phyloP scores from a whole-genome alignment of 2,113 vertebrate genomes.

The Callionymus lyra region DNA sequence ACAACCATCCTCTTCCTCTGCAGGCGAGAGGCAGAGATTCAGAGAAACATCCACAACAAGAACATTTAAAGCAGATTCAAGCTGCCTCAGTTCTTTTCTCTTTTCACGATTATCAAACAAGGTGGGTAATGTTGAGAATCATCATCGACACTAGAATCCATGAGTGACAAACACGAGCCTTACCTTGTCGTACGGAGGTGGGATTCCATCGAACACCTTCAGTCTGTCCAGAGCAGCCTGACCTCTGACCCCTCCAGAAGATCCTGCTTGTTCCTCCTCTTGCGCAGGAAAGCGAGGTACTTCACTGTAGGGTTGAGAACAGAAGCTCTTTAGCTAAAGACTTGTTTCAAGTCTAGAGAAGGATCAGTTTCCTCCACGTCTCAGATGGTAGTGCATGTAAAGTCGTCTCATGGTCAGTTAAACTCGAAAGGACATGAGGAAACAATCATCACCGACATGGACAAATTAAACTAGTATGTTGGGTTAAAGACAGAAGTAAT shows the following conservation, averaged over 20 bases:
- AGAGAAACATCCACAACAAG: neutral
- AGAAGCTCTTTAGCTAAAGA: neutral
- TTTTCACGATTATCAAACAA: constrained; percentile 77
- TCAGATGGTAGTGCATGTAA: constrained; percentile 88
- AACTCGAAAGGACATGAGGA: constrained; percentile 59
- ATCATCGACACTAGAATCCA: constrained; percentile 62
- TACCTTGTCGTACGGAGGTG: constrained; percentile 86
- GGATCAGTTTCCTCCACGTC: constrained; percentile 34
- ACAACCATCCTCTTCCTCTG: constrained; percentile 90
- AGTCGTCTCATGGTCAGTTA: constrained; percentile 62
- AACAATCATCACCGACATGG: too few species aligned
- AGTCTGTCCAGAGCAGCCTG: constrained; percentile 84
- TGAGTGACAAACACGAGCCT: neutral
- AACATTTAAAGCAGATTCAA: neutral
- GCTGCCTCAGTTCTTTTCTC: constrained; percentile 64
- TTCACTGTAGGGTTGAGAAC: constrained; percentile 69
- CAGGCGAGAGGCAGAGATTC: constrained; percentile 12
- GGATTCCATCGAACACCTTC: constrained; percentile 88
- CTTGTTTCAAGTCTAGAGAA: neutral
- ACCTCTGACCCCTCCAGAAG: constrained; percentile 85
- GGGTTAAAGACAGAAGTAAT: too few species aligned
- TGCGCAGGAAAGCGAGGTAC: constrained; percentile 85
- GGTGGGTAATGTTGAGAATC: constrained; percentile 62
- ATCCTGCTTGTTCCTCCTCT: constrained; percentile 94
- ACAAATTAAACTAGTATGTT: too few species aligned